Base-by-base conservation (phyloP, 2,113 vertebrate genomes). In the Cheilinus undulatus region DNA sequence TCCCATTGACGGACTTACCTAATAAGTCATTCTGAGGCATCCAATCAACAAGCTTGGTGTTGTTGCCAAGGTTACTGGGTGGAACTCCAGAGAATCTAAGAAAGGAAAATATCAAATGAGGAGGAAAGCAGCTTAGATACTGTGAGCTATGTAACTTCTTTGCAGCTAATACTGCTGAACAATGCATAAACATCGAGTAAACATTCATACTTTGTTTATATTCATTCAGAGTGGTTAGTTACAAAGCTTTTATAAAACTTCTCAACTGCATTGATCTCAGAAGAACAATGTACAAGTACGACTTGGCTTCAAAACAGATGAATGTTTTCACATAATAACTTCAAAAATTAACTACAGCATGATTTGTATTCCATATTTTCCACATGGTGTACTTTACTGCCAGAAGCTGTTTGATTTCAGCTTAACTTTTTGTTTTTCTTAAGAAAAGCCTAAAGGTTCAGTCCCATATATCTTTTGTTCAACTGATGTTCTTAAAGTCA, bases 11-110 rank as follows among this genome's bases (percentile, higher is more conserved):
- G 24, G 11, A 92, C 95, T 96, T 83, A 98, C 97, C 98, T 70
- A 99, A 91, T 61, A 99, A 92, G 84, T 99, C 98, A 1, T 99
- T 99, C 83, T 99, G 98, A 12, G 98, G 98, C 93, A 99, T 92
- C 98, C 98, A 99, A 52, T 99, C 97, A 83, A 98, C 95, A 34
- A 99, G 96, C 87, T 96, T 98, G 3, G 97, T 99, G 85, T 99
- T 99, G 90, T 97, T 97, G 69, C 96, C 96, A 57, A 99, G 94
- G 90, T 98, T 99, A 86, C 89, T 94, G 34, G 98, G 98, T 80
- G 94, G 95, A 48, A 93, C 93, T 86, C 98, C 98, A 72, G 98
- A 98, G 93, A 97, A 99, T 85, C 98, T 99, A 80, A 4, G 34
- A 54, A 2, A 42, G 27, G 5, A 52, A 56, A 34, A 11, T 64